Evolutionary conservation across 2,113 vertebrate genomes (phyloP), one percentile per base, ranked within the genome.

Genomic region (Ariopsis seemanni): DNA sequence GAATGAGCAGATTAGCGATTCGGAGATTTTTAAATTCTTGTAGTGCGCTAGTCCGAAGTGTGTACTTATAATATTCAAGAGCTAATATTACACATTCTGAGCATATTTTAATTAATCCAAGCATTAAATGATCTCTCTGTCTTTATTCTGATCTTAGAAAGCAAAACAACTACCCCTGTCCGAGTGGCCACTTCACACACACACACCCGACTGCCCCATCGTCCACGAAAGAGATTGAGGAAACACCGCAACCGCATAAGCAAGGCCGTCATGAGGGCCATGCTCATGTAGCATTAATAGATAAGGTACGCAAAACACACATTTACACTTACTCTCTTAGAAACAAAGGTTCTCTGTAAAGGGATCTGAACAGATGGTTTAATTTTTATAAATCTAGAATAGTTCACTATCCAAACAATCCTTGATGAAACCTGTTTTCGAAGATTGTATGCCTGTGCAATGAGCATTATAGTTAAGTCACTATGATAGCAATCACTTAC

Each of bases 251-350:
- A 93, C 90, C 91, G 93, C 52, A 95, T 96, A 87, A 96, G 95
- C 93, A 96, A 96, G 88, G 93, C 94, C 78, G 95, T 94, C 0
- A 95, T 96, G 95, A 95, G 95, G 91, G 95, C 94, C 1, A 94
- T 95, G 93, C 93, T 96, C 14, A 95, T 96, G 95, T 96, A 95
- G 88, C 11, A 42, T 52, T 85, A 65, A 53, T 63, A 88, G 89
- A 94, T 95, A 83, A 92, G 93, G 12, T 60, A 63, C 9, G 34
- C 14, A 75, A 85, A 9, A 85, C 18, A 27, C 27, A 34, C 12
- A 25, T 30, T 71, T 52, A 50, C 8, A 18, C 25, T 69, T 48
- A 69, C n/a, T 55, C 65, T 27, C 7, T 69, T 77, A 77, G 74
- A 77, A n/a, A 34, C 14, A 58, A 18, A 80, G 1, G 27, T 81